Base-by-base conservation (phyloP, 2,797 vertebrate genomes). In the Danio aesculapii region DNA sequence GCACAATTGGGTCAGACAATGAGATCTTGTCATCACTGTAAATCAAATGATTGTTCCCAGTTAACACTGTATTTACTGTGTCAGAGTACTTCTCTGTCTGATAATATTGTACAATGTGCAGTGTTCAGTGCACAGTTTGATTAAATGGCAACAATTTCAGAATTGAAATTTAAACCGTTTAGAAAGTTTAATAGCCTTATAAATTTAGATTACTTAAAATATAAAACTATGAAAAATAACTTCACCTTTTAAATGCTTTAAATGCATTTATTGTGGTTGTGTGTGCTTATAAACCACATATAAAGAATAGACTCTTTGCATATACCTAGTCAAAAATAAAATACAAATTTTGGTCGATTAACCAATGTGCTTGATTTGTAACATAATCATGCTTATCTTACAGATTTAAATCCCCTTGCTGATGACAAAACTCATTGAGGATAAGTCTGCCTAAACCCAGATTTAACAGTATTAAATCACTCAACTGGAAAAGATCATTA, bases 1-100 rank as follows among this genome's bases (percentile, higher is more conserved):
- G 61, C 74, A 72, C 79, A 77, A 73, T n/a, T 43, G 47, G 50
- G 21, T 63, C 86, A 82, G 53, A 92, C 92, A 93, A 88, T 91
- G 84, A 84, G 61, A 79, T 69, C 71, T 85, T 87, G 83, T 92
- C 85, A 76, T 63, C 64, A 66, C 12, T 55, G 43, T 75, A 78
- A 83, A 70, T 84, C 77, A 69, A 77, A 63, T 78, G 46, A 82
- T 77, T 85, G 80, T 75, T 73, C 67, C 58, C 41, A 61, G 19
- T 75, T 79, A 68, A 58, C 64, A 62, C 62, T 79, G 57, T 47
- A 57, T 83, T 67, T 63, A 63, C 72, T 69, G 49, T 74, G 62
- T 41, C 41, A 71, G 71, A 52, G 30, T 30, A 3, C 30, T 30
- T 30, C 30, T 30, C 30, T 30, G 30, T 30, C 30, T 30, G 3